These are phyloP conservation scores for Agrilus cyanescens DNA, from an alignment of 2,888 invertebrate species.

Conservation along the genomic window DNA sequence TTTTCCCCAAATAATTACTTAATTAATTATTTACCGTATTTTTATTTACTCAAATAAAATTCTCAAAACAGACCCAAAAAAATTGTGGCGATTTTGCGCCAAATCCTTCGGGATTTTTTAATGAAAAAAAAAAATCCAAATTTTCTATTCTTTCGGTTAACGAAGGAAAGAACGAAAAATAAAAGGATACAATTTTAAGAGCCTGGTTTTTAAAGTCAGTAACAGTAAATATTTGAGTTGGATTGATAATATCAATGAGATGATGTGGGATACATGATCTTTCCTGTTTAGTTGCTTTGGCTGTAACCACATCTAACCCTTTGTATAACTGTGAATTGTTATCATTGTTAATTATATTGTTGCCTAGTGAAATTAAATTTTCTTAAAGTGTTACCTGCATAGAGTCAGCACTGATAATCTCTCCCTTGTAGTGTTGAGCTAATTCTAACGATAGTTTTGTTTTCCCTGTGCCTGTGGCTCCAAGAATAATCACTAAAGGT, in stretches of 20 bases:
- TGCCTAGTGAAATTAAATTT: background rate
- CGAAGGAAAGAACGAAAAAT: background rate
- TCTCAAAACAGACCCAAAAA: no score
- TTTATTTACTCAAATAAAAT: no score
- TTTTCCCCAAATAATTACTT: no score
- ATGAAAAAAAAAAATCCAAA: no score
- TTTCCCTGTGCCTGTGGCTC: constrained; percentile 95
- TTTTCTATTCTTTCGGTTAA: no score
- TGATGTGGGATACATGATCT: constrained; percentile 69
- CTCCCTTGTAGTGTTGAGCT: constrained; percentile 72
- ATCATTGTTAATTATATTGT: background rate
- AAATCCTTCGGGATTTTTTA: no score
- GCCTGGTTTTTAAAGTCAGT: constrained; percentile 73
- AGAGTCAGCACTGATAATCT: constrained; percentile 96
- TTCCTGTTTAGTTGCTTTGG: constrained; percentile 81
- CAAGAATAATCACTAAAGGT: constrained; percentile 82
- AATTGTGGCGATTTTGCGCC: no score
- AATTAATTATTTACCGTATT: no score
- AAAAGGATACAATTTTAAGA: constrained; percentile 70
- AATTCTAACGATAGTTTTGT: constrained; percentile 90
- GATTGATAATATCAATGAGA: constrained; percentile 74
- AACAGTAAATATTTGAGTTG: constrained; percentile 69
- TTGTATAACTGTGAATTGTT: constrained; percentile 71
- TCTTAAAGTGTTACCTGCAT: constrained; percentile 68
- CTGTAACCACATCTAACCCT: constrained; percentile 84